phyloP scores from a whole-genome alignment of 2,113 vertebrate genomes.

The Oryzias javanicus region DNA sequence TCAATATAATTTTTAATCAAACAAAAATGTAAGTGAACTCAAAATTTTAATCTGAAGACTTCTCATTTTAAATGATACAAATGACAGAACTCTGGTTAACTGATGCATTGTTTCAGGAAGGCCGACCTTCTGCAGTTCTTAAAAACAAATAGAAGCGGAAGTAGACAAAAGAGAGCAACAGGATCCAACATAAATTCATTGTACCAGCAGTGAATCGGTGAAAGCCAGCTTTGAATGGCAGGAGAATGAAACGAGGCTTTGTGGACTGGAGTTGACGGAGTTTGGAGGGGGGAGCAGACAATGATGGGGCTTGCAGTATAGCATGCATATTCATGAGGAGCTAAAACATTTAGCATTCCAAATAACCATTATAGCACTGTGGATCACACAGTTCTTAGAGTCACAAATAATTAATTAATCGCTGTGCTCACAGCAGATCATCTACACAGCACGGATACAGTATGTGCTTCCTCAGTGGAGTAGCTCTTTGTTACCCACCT shows the following conservation, averaged over 20 bases:
- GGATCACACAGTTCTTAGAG: constrained; percentile 2
- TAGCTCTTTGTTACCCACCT: background rate
- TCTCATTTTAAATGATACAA: no score
- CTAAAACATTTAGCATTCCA: background rate
- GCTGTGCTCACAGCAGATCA: background rate
- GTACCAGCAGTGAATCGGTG: constrained; percentile 55
- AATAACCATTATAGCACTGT: background rate
- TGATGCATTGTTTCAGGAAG: background rate
- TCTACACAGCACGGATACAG: background rate
- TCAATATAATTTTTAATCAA: no score
- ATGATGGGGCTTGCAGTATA: constrained; percentile 31
- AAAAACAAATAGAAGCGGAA: constrained; percentile 31
- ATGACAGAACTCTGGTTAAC: no score
- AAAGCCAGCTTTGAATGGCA: constrained; percentile 66
- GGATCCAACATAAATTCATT: constrained; percentile 51
- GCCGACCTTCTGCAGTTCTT: constrained; percentile 3
- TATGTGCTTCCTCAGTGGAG: background rate
- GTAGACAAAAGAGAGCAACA: constrained; percentile 23
- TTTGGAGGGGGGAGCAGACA: constrained; percentile 37
- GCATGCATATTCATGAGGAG: constrained; percentile 20
- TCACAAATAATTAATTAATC: background rate
- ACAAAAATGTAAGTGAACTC: no score
- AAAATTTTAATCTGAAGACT: no score
- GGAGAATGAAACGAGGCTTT: constrained; percentile 61
- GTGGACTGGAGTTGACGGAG: constrained; percentile 55